A percentile compares a stretch with the other conserved stretches of the same genome.
phyloP scores from a whole-genome alignment of 2,113 vertebrate genomes.

The Notarius quadriscutis region DNA sequence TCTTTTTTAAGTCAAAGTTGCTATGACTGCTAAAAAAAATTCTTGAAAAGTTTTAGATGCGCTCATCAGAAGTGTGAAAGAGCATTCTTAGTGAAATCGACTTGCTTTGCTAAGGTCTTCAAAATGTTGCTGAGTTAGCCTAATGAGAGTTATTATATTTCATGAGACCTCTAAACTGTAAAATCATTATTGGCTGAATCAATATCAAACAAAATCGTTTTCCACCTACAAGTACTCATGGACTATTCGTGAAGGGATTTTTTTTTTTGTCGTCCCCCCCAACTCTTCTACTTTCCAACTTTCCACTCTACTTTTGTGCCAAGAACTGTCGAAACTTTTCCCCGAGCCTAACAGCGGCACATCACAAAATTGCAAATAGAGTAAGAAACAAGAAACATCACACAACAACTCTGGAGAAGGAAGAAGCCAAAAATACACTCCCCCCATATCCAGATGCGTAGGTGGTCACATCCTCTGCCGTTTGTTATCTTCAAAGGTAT shows the following conservation, averaged over 20 bases:
- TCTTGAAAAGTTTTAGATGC: background rate
- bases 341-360: conserved; percentile 42
- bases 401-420: conserved; percentile 57
- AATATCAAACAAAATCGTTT: background rate
- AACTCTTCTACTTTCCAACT: background rate
- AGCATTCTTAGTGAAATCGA: background rate
- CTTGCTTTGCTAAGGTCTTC: background rate
- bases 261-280: no score
- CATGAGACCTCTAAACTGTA: background rate
- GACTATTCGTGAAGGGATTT: background rate
- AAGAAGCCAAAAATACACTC: conserved; percentile 58
- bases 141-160: conserved; percentile 11
- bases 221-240: background rate
- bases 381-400: conserved; percentile 56
- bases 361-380: conserved; percentile 43
- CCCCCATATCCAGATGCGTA: conserved; percentile 35
- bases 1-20: conserved; percentile 5
- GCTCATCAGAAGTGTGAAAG: background rate
- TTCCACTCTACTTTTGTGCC: conserved; percentile 34
- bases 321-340: conserved; percentile 43
- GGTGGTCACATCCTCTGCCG: conserved; percentile 60
- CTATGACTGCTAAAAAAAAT: background rate
- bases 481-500: conserved; percentile 62
- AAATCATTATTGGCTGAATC: background rate
- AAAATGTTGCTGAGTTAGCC: background rate